Evolutionary conservation across 2,888 invertebrate genomes (phyloP), one percentile per base, ranked within the genome.

Genomic region (Drosophila leonis): DNA sequence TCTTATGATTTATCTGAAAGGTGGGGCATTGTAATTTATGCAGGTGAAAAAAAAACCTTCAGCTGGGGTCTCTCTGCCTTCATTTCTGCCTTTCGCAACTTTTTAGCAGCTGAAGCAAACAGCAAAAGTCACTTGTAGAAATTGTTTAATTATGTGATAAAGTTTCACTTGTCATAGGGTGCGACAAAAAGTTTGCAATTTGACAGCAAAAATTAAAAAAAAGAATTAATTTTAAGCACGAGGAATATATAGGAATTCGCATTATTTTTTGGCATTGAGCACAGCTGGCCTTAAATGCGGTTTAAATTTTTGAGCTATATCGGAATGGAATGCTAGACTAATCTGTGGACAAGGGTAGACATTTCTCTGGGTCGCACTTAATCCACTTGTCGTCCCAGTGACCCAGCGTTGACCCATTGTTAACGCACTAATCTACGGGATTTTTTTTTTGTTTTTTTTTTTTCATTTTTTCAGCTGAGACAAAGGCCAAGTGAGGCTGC

Each of bases 101-200:
- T 83, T 70, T 69, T 64, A 56, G 62, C 61, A 60, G 55, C 65
- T 61, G 20, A 20, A 41, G 55, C 72, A 41, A 59, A 73, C 74
- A 64, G 64, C 62, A 68, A 77, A 66, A 80, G 66, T 75, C 75
- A 44, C 71, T 70, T 75, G 46, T 44, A 54, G 65, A 80, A 86
- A 75, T 84, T 82, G 72, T 84, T 84, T 84, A 86, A 86, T 89
- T 86, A 82, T 82, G 78, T 87, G 78, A 64, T 76, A 82, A 84
- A 89, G 73, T 89, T 86, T 80, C 69, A 68, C 78, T 75, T 76
- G 72, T 59, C 70, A 70, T 63, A 67, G 64, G 49, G 60, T 59
- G 56, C 46, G 31, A 54, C 54, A 64, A 44, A 69, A 61, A 70
- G 33, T 62, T 65, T 46, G 46, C 67, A 69, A 70, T 78, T 78